Conservation (phyloP, 2,888 invertebrate species). For the Sesia bembeciformis region DNA sequence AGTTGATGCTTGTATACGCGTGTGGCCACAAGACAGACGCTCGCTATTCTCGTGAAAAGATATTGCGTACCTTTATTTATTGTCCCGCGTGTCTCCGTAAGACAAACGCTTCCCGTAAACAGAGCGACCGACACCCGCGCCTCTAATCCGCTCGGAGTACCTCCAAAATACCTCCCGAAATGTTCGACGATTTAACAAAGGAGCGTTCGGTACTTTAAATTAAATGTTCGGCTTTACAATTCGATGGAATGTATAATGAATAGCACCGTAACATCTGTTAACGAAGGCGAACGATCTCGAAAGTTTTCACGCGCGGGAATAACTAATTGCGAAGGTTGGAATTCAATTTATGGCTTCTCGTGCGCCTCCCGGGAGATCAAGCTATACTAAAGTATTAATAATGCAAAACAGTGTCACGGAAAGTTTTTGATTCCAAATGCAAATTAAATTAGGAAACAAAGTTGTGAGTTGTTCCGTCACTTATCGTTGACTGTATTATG, state of each 20-base stretch:
- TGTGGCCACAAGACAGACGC: background rate
- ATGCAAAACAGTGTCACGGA: conserved; percentile 75
- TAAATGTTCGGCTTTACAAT: conserved; percentile 73
- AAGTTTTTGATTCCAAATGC: conserved; percentile 73
- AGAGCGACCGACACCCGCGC: conserved; percentile 37
- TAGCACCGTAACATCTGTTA: conserved; percentile 75
- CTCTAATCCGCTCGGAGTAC: conserved; percentile 45
- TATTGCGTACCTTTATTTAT: conserved; percentile 44
- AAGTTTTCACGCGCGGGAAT: conserved; percentile 75
- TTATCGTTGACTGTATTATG: conserved; percentile 42
- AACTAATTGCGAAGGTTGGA: conserved; percentile 74
- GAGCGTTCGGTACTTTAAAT: conserved; percentile 67
- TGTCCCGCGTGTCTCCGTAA: conserved; percentile 35
- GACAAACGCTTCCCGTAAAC: conserved; percentile 44
- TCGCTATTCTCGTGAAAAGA: conserved; percentile 14
- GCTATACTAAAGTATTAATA: conserved; percentile 70
- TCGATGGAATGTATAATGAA: conserved; percentile 75
- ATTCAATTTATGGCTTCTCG: conserved; percentile 74
- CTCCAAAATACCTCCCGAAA: conserved; percentile 45
- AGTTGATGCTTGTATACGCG: background rate
- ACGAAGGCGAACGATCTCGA: conserved; percentile 74
- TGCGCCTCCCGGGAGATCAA: conserved; percentile 69
- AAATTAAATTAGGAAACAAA: conserved; percentile 71
- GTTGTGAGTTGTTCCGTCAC: conserved; percentile 53
- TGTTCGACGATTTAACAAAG: conserved; percentile 62